A percentile compares a stretch with the other conserved stretches of the same genome.
These are phyloP conservation scores for Ifrita kowaldi DNA, from an alignment of 2,113 vertebrate genomes.

Conservation along the genomic window DNA sequence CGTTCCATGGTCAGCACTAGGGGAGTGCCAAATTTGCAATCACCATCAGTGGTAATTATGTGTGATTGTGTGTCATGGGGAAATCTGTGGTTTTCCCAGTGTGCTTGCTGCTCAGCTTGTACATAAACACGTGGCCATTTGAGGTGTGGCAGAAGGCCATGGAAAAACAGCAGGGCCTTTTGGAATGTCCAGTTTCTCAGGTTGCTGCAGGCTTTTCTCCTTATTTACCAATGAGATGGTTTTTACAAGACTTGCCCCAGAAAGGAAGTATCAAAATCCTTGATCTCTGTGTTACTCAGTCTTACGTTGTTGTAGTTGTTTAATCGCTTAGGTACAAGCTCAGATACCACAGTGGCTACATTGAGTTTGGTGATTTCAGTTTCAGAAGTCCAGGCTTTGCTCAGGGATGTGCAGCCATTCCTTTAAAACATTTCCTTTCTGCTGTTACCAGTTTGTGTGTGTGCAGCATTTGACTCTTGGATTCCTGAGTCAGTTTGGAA, in stretches of 20 bases:
- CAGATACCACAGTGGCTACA: slow-evolving; percentile 16
- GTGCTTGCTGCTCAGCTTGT: not conserved
- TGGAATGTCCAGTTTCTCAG: not conserved
- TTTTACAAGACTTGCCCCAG: slow-evolving; percentile 1
- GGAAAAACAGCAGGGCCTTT: not conserved
- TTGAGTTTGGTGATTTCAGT: slow-evolving; percentile 36
- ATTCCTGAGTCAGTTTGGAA: not conserved
- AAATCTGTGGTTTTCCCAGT: not conserved
- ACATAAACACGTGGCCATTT: not conserved
- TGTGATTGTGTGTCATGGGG: not conserved
- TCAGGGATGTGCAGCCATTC: slow-evolving; percentile 17
- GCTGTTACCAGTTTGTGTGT: not conserved
- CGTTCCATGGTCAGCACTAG: not conserved
- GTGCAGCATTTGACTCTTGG: not conserved
- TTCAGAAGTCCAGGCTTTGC: slow-evolving; percentile 15
- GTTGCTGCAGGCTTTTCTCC: not conserved
- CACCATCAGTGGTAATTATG: not conserved
- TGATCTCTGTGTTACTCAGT: slow-evolving; percentile 7
- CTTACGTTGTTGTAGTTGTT: not conserved
- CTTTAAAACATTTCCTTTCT: slow-evolving; percentile 5
- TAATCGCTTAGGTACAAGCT: slow-evolving; percentile 46
- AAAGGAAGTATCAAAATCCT: slow-evolving; percentile 7
- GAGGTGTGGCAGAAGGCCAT: not conserved
- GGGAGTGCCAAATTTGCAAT: not conserved
- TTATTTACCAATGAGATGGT: not conserved